Evolutionary conservation across 2,113 vertebrate species (phyloP).

Genomic region (Thamnaconus septentrionalis): DNA sequence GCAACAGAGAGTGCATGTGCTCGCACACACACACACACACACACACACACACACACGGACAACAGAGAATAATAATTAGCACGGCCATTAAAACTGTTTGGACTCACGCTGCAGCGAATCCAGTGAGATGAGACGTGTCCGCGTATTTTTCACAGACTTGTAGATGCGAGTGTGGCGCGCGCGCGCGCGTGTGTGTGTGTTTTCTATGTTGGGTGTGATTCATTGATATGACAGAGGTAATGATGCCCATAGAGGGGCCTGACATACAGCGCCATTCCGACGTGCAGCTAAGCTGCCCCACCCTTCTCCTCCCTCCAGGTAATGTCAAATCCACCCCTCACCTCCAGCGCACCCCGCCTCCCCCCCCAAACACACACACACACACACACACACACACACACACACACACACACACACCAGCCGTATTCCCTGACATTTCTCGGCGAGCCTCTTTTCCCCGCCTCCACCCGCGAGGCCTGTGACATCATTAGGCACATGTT

Average conservation of each 20-base stretch:
- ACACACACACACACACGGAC: conserved; percentile 4
- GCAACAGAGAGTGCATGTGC: too few relatives aligned
- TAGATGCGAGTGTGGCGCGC: not conserved
- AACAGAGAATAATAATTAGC: conserved; percentile 25
- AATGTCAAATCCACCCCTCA: conserved; percentile 38
- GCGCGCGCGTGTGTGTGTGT: conserved; percentile 20
- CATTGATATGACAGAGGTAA: conserved; percentile 54
- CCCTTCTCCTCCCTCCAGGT: conserved; percentile 32
- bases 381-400: not conserved
- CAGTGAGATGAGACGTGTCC: conserved; percentile 13
- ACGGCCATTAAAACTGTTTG: conserved; percentile 34
- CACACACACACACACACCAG: conserved; percentile 18
- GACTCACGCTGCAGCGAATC: conserved; percentile 3
- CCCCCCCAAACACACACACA: not conserved
- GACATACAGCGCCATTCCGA: conserved; percentile 37
- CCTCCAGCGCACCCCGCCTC: conserved; percentile 8
- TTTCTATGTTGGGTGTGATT: conserved; percentile 23
- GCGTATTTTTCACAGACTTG: conserved; percentile 14
- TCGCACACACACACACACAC: conserved; percentile 18
- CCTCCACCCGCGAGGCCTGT: conserved; percentile 52
- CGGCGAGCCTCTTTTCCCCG: conserved; percentile 16
- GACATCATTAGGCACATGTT: conserved; percentile 70
- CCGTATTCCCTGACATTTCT: conserved; percentile 17
- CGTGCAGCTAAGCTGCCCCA: conserved; percentile 36
- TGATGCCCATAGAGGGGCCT: conserved; percentile 33